phyloP scores from a whole-genome alignment of 2,797 vertebrate species.

The Lerista edwardsae region DNA sequence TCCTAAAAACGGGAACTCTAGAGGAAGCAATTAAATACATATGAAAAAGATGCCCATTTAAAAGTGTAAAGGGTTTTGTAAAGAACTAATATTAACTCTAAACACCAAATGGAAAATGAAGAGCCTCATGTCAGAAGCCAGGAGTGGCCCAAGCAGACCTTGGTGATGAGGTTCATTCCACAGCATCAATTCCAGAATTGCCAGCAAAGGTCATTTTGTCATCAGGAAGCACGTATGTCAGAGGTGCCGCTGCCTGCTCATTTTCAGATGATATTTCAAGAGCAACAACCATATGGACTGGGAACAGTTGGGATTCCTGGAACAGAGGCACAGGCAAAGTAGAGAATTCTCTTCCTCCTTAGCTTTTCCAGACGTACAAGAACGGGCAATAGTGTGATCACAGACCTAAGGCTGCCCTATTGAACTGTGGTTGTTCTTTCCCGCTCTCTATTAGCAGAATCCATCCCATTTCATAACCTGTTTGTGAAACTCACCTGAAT shows the following conservation, averaged over 20 bases:
- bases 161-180: neutral
- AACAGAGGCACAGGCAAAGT: too few relatives aligned
- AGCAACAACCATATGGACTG: neutral
- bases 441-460: neutral
- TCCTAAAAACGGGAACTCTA: neutral
- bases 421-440: neutral
- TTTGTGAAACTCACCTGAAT: neutral
- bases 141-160: neutral
- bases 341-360: slow-evolving; percentile 21
- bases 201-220: neutral
- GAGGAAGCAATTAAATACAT: rapidly evolving
- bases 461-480: neutral
- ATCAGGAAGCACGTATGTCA: neutral
- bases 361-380: neutral
- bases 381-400: neutral
- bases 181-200: neutral
- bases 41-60: neutral
- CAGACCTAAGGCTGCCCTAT: neutral
- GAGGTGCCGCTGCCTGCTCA: too few relatives aligned
- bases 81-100: neutral
- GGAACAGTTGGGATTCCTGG: slow-evolving; percentile 36
- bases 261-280: neutral
- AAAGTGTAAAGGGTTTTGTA: neutral
- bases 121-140: neutral
- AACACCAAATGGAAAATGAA: neutral